phyloP scores from a whole-genome alignment of 2,888 invertebrate genomes.

The Coronaproctus castanopsis region DNA sequence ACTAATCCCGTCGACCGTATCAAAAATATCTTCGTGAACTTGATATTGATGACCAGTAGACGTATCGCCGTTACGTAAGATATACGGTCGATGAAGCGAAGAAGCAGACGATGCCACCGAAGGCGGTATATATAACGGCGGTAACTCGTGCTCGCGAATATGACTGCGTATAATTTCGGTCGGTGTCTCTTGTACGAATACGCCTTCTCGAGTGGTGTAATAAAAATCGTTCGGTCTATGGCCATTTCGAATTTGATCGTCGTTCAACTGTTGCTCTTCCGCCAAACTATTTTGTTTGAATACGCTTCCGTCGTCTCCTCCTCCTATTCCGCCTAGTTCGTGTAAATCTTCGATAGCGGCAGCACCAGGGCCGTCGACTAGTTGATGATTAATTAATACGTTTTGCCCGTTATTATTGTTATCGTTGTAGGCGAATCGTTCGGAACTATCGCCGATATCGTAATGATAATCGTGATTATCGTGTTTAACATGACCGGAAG shows the following conservation, averaged over 20 bases:
- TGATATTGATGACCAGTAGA: constrained; percentile 7
- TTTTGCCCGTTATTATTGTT: background rate
- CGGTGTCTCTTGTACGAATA: background rate
- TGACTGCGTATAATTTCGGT: background rate
- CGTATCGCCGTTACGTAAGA: background rate
- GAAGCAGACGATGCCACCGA: background rate
- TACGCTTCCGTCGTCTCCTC: background rate
- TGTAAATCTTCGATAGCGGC: background rate
- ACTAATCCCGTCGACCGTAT: background rate
- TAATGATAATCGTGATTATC: background rate
- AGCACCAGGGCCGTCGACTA: background rate
- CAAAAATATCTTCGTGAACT: constrained; percentile 8
- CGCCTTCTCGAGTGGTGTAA: too few species aligned
- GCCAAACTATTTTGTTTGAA: background rate
- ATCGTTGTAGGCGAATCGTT: background rate
- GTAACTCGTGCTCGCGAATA: background rate
- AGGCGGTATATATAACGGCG: background rate
- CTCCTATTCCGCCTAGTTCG: too few species aligned
- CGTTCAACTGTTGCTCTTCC: background rate
- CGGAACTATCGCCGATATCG: background rate
- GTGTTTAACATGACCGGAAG: background rate
- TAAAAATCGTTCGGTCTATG: background rate
- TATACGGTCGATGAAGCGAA: background rate
- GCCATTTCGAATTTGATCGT: background rate
- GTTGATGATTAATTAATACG: background rate